Percentiles rank a stretch among this genome's conserved stretches.
Evolutionary conservation across 2,797 vertebrate genomes (phyloP).

Genomic region (Girardinus metallicus): DNA sequence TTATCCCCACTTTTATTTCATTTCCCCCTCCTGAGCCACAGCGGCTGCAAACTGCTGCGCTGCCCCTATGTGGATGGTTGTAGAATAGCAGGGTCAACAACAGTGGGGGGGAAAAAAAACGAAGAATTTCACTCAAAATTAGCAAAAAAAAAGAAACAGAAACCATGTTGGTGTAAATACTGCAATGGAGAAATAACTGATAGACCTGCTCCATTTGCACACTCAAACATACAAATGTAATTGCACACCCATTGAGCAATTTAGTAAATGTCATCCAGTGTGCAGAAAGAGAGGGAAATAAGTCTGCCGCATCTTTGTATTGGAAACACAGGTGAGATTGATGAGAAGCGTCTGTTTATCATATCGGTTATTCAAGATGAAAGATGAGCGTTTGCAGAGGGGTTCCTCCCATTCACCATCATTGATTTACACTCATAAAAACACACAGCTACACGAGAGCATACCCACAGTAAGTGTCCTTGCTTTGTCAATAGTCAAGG

Average conservation of each 20-base stretch:
- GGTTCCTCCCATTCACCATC: conserved; percentile 82
- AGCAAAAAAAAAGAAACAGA: conserved; percentile 54
- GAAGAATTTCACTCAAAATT: conserved; percentile 31
- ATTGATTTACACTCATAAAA: conserved; percentile 79
- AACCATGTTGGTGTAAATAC: conserved; percentile 39
- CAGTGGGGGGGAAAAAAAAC: conserved; percentile 18
- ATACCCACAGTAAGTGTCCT: conserved; percentile 70
- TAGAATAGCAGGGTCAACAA: conserved; percentile 45
- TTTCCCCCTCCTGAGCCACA: conserved; percentile 44
- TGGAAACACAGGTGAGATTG: conserved; percentile 80
- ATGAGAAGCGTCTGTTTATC: conserved; percentile 80
- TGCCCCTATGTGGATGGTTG: conserved; percentile 72
- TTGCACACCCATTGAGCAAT: conserved; percentile 55
- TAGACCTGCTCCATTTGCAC: conserved; percentile 9
- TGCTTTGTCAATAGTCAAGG: conserved; percentile 80
- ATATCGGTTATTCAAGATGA: conserved; percentile 84
- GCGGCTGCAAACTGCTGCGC: conserved; percentile 67
- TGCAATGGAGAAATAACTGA: conserved; percentile 32
- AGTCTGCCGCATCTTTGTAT: conserved; percentile 72
- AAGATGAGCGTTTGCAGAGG: conserved; percentile 81
- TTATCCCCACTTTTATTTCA: conserved; percentile 73
- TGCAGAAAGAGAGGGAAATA: conserved; percentile 78
- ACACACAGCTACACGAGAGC: conserved; percentile 36
- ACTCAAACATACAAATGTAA: conserved; percentile 17
- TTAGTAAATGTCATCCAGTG: conserved; percentile 79